phyloP scores from a whole-genome alignment of 2,888 invertebrate species.

The Escarpia spicata region DNA sequence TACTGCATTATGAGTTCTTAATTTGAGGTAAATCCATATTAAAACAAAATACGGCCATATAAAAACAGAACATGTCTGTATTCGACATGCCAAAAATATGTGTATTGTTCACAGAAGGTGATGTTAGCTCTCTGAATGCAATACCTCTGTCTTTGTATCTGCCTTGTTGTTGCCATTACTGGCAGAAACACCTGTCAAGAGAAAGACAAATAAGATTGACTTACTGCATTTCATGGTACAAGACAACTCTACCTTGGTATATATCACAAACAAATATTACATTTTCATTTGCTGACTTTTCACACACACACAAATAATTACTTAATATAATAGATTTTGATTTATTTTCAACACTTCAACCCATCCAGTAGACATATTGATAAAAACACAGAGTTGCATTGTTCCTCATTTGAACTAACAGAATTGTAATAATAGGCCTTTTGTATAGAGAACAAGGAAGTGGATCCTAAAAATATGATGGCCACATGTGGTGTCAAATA shows the following conservation, averaged over 20 bases:
- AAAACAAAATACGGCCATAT: too few species aligned
- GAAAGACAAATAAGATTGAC: background rate
- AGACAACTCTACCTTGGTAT: background rate
- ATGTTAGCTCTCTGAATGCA: background rate
- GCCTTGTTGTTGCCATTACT: background rate
- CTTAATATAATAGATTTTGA: background rate
- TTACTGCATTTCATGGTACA: background rate
- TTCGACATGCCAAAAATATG: too few species aligned
- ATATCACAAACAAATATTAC: background rate
- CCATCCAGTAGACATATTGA: background rate
- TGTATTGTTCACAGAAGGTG: too few species aligned
- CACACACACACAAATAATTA: background rate
- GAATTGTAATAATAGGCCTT: too few species aligned
- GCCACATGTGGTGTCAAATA: too few species aligned
- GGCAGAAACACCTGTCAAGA: background rate
- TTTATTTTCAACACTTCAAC: background rate
- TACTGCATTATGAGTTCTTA: too few species aligned
- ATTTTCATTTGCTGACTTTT: background rate
- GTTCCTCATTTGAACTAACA: too few species aligned
- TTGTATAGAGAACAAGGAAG: too few species aligned
- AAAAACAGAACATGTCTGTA: too few species aligned
- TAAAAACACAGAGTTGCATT: too few species aligned
- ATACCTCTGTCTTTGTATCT: conserved; percentile 4
- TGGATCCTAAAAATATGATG: too few species aligned
- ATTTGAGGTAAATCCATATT: too few species aligned